Base-by-base conservation (phyloP, 2,888 invertebrate genomes). In the Terebella lapidaria region DNA sequence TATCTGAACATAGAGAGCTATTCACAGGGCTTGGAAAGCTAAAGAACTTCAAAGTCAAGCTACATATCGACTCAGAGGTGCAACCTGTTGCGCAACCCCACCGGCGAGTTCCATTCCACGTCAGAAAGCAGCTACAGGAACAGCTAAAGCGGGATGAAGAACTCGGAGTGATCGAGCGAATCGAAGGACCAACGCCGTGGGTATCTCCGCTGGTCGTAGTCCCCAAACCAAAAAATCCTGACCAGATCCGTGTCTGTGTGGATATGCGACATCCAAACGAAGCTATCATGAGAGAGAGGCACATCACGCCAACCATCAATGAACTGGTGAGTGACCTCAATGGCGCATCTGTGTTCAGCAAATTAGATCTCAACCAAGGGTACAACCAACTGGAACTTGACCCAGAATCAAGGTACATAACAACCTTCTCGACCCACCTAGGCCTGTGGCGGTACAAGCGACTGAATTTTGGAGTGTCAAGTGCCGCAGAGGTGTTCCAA, bases 121-220 rank as follows among this genome's bases (percentile, higher is more conserved):
- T 69, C 3, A 24, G 67, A 4, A 53, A 67, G 26, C 59, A 66
- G 22, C 64, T 70, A 1, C 65, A 68, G 56, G 24, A 63, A 49
- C 65, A 72, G 56, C 55, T 71, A 18, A 57, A 68, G 45, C 56
- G 62, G n/a, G 60, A 69, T 5, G 59, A 66, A 47, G 57, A 64
- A 18, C 47, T 63, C n/a, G 71, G 68, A 52, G 64, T 72, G 24
- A 72, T 73, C 22, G 72, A 72, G 49, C 58, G 54, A 35, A 67
- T 70, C 24, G 62, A 59, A 49, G 72, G 68, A 2, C 71, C 67
- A 18, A 70, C 71, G 20, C 70, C 69, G 3, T 72, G 71, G 70
- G 69, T 73, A 2, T 67, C 68, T 24, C 69, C 67, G 2, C 64
- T 71, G 1, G 69, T 71, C 1, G 64, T 67, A n/a, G 70, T n/a